These are phyloP conservation scores for Pyrochroa serraticornis DNA, from an alignment of 2,888 invertebrate species.

Conservation along the genomic window DNA sequence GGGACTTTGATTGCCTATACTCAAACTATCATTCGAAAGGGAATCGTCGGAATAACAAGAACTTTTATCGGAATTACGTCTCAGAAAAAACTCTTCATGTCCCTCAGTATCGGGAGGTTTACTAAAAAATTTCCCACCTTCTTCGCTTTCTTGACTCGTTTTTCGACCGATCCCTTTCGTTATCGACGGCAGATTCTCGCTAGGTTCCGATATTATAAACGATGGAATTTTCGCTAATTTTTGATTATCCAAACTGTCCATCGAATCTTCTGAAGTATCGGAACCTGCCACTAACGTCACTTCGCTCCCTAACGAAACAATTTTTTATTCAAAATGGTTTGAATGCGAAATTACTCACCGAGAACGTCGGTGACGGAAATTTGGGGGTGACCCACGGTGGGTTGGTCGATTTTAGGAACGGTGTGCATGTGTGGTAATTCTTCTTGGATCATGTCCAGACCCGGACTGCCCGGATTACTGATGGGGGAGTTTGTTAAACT, in stretches of 20 bases:
- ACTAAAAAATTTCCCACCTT: constrained; percentile 19
- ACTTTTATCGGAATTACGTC: constrained; percentile 72
- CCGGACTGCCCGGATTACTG: constrained; percentile 69
- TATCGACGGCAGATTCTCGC: constrained; percentile 79
- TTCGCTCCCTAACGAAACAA: constrained; percentile 76
- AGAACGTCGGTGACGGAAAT: constrained; percentile 87
- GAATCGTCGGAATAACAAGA: constrained; percentile 76
- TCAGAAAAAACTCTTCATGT: constrained; percentile 59
- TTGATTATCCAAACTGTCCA: constrained; percentile 71
- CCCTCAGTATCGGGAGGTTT: constrained; percentile 27
- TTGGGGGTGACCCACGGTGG: constrained; percentile 70
- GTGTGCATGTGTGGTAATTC: constrained; percentile 65
- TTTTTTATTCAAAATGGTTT: neutral
- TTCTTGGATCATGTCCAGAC: constrained; percentile 80
- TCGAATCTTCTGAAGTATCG: constrained; percentile 75
- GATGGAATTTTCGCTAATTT: constrained; percentile 61
- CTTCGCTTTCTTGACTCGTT: constrained; percentile 68
- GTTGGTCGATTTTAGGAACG: constrained; percentile 53
- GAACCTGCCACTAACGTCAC: constrained; percentile 76
- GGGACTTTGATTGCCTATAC: constrained; percentile 56
- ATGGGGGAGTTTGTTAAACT: constrained; percentile 68
- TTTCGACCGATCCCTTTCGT: constrained; percentile 71
- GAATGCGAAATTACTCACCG: constrained; percentile 61
- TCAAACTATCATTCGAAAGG: constrained; percentile 68
- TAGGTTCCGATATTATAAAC: constrained; percentile 76